Base-by-base conservation (phyloP, 2,888 invertebrate species). In the Subacronicta megacephala region DNA sequence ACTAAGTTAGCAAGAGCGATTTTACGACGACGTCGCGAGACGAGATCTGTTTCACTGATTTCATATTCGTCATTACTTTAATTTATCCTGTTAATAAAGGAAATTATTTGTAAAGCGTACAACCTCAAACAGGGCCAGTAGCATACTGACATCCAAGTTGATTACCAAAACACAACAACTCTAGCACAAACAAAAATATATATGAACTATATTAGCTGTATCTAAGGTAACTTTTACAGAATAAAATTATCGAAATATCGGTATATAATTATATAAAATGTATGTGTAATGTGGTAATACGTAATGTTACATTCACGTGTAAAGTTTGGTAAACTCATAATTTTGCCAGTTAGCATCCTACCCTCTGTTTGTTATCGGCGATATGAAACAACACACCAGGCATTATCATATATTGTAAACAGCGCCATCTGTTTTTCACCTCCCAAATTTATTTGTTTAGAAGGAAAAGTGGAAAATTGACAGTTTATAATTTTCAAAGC, bases 361-460 rank as follows among this genome's bases (percentile, higher is more conserved):
- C 49, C 46, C 49, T 46, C 31, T 49, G 40, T 45, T 52, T 38
- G 16, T 10, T 35, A 9, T 2, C 9, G 47, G 47, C 55, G 45
- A 53, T 43, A 49, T 23, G 7, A 44, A 61, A 49, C 62, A 55
- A 52, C 40, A 56, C 52, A 26, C 37, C 43, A 40, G 6, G 9
- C 37, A 38, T 42, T 42, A 38, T 40, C 40, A 12, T 40, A 47
- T 15, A 41, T 43, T 43, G 42, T 13, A 7, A 46, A 33, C 46
- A 59, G 13, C 23, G 56, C 46, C 68, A 64, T 72, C 72, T 72
- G 68, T 37, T 54, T 42, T 36, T 20, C 35, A 45, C 29, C 31
- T 31, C 5, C 1, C 9, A 7, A 12, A 54, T 36, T 52, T 42
- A 54, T 52, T 15, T 31, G 5, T 47, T n/a, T 31, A 10, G 2